phyloP scores from a whole-genome alignment of 2,888 invertebrate genomes.

The Amblyteles armatorius region DNA sequence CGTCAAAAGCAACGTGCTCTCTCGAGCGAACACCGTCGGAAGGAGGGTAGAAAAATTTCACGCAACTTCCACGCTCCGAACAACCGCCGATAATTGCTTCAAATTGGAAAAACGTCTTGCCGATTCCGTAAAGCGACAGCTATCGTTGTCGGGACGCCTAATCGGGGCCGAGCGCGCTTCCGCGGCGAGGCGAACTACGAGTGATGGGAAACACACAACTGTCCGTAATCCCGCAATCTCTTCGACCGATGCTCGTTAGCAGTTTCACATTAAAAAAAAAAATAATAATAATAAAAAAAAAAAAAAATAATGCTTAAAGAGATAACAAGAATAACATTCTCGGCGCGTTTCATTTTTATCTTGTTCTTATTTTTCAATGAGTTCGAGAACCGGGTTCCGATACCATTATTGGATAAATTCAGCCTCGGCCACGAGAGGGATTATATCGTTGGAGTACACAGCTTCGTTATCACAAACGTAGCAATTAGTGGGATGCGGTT shows the following conservation, averaged over 20 bases:
- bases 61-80: not conserved
- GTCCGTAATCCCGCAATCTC: not conserved
- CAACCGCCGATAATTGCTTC: not conserved
- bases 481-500: conserved; percentile 67
- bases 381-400: conserved; percentile 3
- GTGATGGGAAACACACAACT: conserved; percentile 35
- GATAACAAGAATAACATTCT: no score
- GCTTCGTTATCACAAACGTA: conserved; percentile 68
- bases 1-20: no score
- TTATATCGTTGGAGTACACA: conserved; percentile 20
- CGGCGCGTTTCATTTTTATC: conserved; percentile 1
- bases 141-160: not conserved
- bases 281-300: not conserved
- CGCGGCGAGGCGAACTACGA: conserved; percentile 2
- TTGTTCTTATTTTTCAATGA: conserved; percentile 26
- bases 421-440: not conserved
- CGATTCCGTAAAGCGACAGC: not conserved
- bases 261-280: conserved; percentile 18
- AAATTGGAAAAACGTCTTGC: not conserved
- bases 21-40: not conserved
- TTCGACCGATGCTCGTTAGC: conserved; percentile 40
- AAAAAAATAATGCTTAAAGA: no score
- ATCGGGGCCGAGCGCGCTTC: not conserved
- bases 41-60: not conserved
- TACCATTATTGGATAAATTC: conserved; percentile 59